A percentile compares a stretch with the other conserved stretches of the same genome.
Conservation (phyloP, 2,888 invertebrate genomes). For the Nipponacmea schrenckii region DNA sequence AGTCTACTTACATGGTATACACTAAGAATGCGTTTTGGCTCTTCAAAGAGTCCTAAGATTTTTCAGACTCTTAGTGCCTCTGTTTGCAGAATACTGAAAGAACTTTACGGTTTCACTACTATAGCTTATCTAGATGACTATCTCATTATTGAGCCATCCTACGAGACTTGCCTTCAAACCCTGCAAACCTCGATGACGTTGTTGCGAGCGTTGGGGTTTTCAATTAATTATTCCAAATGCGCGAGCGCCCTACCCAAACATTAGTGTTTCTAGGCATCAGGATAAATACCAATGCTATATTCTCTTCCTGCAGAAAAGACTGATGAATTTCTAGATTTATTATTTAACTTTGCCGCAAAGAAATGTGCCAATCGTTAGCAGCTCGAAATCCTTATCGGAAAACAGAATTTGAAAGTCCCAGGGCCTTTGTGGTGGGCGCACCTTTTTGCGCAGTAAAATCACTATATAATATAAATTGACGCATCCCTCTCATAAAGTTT, state of each 20-base stretch:
- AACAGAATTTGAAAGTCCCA: background rate
- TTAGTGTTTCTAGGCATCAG: background rate
- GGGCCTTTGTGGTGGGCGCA: background rate
- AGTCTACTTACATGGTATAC: background rate
- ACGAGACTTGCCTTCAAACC: background rate
- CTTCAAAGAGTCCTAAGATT: background rate
- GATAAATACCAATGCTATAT: background rate
- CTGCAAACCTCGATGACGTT: background rate
- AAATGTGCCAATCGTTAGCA: background rate
- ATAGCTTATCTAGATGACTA: background rate
- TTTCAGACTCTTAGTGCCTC: background rate
- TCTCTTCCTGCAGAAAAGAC: background rate
- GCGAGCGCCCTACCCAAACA: background rate
- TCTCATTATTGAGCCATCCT: background rate
- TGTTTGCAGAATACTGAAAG: background rate
- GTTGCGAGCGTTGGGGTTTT: background rate
- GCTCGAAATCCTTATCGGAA: background rate
- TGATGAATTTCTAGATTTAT: background rate
- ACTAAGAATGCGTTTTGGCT: background rate
- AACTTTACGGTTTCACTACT: background rate
- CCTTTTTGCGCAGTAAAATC: background rate
- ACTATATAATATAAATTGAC: background rate
- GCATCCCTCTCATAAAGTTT: background rate
- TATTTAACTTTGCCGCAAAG: background rate
- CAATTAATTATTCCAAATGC: background rate